phyloP scores from a whole-genome alignment of 2,888 invertebrate genomes.

The Taenaris catops region DNA sequence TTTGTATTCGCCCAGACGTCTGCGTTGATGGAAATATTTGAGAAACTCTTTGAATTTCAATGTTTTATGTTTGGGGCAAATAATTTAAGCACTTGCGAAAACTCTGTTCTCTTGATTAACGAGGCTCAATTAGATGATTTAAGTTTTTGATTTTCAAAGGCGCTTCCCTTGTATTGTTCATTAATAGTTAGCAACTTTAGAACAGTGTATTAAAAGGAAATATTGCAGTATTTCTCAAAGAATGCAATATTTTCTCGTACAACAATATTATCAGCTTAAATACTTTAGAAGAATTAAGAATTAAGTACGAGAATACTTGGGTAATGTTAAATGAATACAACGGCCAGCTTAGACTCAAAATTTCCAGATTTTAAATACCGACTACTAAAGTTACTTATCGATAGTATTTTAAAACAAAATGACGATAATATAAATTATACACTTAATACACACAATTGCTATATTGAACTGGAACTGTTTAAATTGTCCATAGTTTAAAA shows the following conservation, averaged over 20 bases:
- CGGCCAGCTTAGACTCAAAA: constrained; percentile 66
- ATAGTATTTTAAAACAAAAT: no score
- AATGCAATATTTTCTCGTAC: constrained; percentile 3
- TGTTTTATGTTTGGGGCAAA: constrained; percentile 74
- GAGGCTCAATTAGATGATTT: constrained; percentile 67
- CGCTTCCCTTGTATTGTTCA: constrained; percentile 40
- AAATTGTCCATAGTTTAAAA: no score
- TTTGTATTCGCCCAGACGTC: constrained; percentile 54
- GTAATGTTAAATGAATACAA: constrained; percentile 65
- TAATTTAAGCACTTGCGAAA: constrained; percentile 73
- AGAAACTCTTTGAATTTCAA: constrained; percentile 68
- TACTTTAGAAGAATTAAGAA: constrained; percentile 6
- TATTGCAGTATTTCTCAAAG: constrained; percentile 24
- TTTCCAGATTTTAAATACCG: constrained; percentile 76
- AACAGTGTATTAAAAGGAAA: background rate
- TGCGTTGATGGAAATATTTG: constrained; percentile 67
- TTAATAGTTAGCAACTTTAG: background rate
- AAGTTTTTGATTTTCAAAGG: constrained; percentile 61
- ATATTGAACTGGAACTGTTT: constrained; percentile 66
- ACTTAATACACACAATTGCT: no score
- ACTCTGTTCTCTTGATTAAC: constrained; percentile 72
- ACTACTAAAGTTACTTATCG: no score
- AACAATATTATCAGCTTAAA: constrained; percentile 4
- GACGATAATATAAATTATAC: no score
- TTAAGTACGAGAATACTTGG: constrained; percentile 28